Evolutionary conservation across 2,797 vertebrate species (phyloP).

Genomic region (Lophotriccus pileatus): DNA sequence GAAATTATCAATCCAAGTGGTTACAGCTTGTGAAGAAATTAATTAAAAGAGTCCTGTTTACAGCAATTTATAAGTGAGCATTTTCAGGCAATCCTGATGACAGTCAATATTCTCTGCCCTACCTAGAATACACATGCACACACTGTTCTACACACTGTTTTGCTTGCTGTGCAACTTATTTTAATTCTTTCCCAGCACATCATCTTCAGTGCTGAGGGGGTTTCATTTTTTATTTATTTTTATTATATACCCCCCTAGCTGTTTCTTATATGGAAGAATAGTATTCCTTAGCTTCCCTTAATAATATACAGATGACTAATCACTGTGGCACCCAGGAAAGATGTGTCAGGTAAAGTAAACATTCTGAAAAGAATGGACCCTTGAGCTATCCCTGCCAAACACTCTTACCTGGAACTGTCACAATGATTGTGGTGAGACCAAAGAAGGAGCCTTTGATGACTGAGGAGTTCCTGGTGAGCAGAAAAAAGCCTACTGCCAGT

Average conservation of each 20-base stretch:
- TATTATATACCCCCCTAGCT: neutral
- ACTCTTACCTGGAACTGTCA: conserved; percentile 68
- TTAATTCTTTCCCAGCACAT: neutral
- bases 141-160: neutral
- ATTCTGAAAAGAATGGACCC: conserved; percentile 65
- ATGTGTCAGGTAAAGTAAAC: conserved; percentile 64
- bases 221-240: neutral
- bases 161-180: neutral
- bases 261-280: neutral
- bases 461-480: conserved; percentile 35
- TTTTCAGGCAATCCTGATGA: neutral
- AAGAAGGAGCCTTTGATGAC: conserved; percentile 26
- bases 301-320: conserved; percentile 55
- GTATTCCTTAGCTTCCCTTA: neutral
- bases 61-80: neutral
- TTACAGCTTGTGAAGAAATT: neutral
- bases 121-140: neutral
- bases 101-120: neutral
- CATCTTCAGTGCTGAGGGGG: neutral
- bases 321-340: conserved; percentile 53
- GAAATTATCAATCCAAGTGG: neutral
- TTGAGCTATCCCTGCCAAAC: conserved; percentile 64
- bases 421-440: conserved; percentile 33
- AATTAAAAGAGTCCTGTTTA: neutral
- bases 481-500: conserved; percentile 33